Evolutionary conservation across 2,888 invertebrate genomes (phyloP).

Genomic region (Heliconius cydno): DNA sequence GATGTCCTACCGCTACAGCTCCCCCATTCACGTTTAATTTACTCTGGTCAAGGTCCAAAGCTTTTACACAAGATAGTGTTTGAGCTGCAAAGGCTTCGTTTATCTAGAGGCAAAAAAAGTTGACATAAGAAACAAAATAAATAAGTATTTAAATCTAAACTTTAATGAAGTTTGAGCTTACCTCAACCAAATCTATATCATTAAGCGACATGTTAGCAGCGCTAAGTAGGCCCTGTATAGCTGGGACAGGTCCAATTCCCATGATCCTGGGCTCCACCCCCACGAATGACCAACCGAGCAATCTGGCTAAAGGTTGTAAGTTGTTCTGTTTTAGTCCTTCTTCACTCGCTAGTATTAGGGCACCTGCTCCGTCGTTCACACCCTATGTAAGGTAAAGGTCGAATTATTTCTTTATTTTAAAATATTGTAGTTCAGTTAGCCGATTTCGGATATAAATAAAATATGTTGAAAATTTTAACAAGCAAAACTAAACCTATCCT

Average conservation of each 20-base stretch:
- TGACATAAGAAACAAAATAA: neutral
- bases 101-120: constrained; percentile 84
- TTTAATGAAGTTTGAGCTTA: constrained; percentile 57
- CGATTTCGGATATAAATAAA: too few relatives aligned
- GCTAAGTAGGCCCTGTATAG: constrained; percentile 93
- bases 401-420: neutral
- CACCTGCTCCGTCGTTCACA: constrained; percentile 97
- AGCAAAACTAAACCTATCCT: too few relatives aligned
- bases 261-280: constrained; percentile 99
- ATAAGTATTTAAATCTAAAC: neutral
- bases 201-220: constrained; percentile 89
- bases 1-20: constrained; percentile 98
- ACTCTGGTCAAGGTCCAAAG: constrained; percentile 91
- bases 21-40: constrained; percentile 98
- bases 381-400: constrained; percentile 84
- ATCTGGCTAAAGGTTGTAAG: constrained; percentile 94
- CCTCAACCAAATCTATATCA: constrained; percentile 97
- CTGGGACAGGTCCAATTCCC: constrained; percentile 98
- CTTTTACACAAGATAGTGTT: constrained; percentile 95
- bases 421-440: too few relatives aligned
- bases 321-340: constrained; percentile 88
- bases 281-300: constrained; percentile 94
- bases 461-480: too few relatives aligned
- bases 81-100: constrained; percentile 99
- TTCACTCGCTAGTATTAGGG: constrained; percentile 95